A percentile compares a stretch with the other conserved stretches of the same genome.
phyloP scores from a whole-genome alignment of 2,888 invertebrate species.

The Acanthococcus lagerstroemiae region DNA sequence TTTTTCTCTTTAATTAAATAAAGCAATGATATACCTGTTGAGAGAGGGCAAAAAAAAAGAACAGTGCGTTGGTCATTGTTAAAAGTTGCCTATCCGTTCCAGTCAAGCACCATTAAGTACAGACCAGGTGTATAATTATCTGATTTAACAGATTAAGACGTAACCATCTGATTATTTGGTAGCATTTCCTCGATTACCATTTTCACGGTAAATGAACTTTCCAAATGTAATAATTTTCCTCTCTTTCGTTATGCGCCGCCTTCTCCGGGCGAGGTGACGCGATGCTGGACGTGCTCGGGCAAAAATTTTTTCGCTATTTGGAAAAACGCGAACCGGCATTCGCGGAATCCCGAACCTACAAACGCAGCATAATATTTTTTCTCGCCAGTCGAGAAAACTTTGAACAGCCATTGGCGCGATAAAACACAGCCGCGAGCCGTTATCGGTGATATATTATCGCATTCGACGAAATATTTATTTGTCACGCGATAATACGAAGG shows the following conservation, averaged over 20 bases:
- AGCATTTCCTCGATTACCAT: slow-evolving; percentile 15
- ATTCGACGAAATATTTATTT: not conserved
- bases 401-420: too few relatives aligned
- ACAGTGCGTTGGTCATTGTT: slow-evolving; percentile 13
- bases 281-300: too few relatives aligned
- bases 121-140: slow-evolving; percentile 18
- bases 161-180: slow-evolving; percentile 10
- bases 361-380: too few relatives aligned
- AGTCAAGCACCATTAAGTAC: slow-evolving; percentile 16
- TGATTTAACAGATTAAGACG: slow-evolving; percentile 23
- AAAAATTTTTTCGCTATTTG: too few relatives aligned
- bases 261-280: too few relatives aligned
- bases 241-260: not conserved
- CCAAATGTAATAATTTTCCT: not conserved
- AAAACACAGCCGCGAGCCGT: too few relatives aligned
- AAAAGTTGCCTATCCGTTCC: slow-evolving; percentile 22
- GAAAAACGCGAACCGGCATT: too few relatives aligned
- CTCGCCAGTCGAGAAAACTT: too few relatives aligned
- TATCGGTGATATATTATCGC: not conserved
- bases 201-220: slow-evolving; percentile 8
- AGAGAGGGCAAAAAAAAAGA: too few relatives aligned
- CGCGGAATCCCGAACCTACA: too few relatives aligned
- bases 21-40: too few relatives aligned
- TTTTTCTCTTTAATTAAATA: not conserved
- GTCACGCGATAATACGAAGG: not conserved